A percentile compares a stretch with the other conserved stretches of the same genome.
These are phyloP conservation scores for Dipodomys spectabilis DNA, from an alignment of 2,113 vertebrate genomes.

Conservation along the genomic window DNA sequence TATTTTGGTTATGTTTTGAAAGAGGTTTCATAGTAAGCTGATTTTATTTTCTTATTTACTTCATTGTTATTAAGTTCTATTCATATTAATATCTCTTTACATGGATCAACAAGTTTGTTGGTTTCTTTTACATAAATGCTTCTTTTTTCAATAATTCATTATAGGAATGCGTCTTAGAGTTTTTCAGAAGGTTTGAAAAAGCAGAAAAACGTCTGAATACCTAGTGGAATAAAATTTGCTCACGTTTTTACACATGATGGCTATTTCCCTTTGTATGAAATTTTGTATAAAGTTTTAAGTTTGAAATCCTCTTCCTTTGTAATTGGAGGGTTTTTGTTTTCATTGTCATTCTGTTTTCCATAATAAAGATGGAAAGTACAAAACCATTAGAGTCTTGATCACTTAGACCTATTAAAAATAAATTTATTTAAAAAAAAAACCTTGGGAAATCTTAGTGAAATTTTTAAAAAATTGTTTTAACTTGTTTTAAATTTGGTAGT, in stretches of 20 bases:
- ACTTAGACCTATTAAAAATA: not conserved
- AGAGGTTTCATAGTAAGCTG: not conserved
- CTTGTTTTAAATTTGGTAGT: too few species aligned
- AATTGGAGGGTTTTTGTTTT: not conserved
- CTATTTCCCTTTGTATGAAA: slow-evolving; percentile 25
- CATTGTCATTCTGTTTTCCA: not conserved
- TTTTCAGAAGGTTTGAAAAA: slow-evolving; percentile 17
- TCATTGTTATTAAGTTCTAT: not conserved
- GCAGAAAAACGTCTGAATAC: not conserved
- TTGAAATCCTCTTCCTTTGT: slow-evolving; percentile 44
- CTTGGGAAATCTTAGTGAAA: not conserved
- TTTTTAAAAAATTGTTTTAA: not conserved
- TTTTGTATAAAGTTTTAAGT: slow-evolving; percentile 33
- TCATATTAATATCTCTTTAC: slow-evolving; percentile 25
- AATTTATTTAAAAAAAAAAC: not conserved
- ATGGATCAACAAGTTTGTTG: not conserved
- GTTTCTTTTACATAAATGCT: not conserved
- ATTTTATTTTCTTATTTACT: slow-evolving; percentile 24
- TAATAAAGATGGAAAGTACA: slow-evolving; percentile 9
- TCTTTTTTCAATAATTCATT: slow-evolving; percentile 47
- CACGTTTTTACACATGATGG: not conserved
- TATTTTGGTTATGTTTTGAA: slow-evolving; percentile 30
- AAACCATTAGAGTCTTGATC: not conserved
- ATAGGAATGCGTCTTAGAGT: not conserved
- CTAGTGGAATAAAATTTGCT: slow-evolving; percentile 46